Evolutionary conservation across 2,888 invertebrate species (phyloP), one percentile per base, ranked within the genome.

Genomic region (Drosophila atroscutellata): DNA sequence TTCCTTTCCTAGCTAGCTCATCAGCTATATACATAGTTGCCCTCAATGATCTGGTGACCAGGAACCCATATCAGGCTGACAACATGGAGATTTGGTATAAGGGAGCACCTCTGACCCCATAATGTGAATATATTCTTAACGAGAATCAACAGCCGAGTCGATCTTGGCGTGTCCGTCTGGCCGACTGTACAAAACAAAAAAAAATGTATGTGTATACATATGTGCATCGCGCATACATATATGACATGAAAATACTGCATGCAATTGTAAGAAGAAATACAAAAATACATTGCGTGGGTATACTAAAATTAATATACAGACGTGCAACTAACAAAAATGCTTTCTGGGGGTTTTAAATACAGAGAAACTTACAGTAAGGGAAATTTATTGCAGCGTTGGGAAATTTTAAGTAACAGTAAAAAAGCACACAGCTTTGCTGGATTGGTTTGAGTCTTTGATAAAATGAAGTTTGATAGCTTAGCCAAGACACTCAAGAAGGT

Each of bases 401-500:
- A 24, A 57, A 34, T 58, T 49, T 18, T 34, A n/a, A 26, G 15
- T 58, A 58, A 58, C 58, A 49, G 13, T 8, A 5, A 15, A 8
- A 13, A 39, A 55, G 37, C 55, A 28, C 36, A 9, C 0, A n/a
- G 37, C 55, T 50, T 50, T 34, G 2, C 26, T 18, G 1, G 3
- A 11, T 9, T 50, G 58, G 56, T 39, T 39, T 56, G 56, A 3
- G 39, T 39, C 39, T 15, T 9, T 9, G 24, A 20, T 15, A 2
- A 52, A 5, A 2, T 6, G 2, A 24, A 24, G 5, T 9, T 28
- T 18, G 5, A 26, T 24, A 11, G 20, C 51, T 51, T 51, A 51
- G 51, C 36, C 20, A 15, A 51, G 34, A 11, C 59, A 51, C 26
- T n/a, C 18, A 2, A 26, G 11, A 34, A 7, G 30, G 15, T 18